Evolutionary conservation across 2,888 invertebrate species (phyloP).

Genomic region (Hyposoter didymator): DNA sequence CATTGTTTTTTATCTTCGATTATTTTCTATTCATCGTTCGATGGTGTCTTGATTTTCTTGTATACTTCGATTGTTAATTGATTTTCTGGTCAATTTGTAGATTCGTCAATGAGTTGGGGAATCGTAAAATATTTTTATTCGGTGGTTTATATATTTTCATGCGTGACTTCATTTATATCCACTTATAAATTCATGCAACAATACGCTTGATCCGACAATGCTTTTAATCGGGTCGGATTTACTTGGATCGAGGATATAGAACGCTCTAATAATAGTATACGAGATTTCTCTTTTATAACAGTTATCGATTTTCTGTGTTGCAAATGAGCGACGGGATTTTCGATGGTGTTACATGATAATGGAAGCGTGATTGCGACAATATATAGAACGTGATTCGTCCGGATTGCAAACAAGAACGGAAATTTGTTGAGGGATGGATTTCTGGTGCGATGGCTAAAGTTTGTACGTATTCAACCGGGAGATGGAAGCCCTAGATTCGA

Average conservation of each 20-base stretch:
- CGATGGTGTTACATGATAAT: slow-evolving; percentile 58
- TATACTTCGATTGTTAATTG: not conserved
- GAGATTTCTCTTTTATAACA: not conserved
- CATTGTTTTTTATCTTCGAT: too few species aligned
- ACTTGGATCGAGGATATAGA: slow-evolving; percentile 28
- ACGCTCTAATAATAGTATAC: slow-evolving; percentile 16
- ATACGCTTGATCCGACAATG: not conserved
- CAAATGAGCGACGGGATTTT: slow-evolving; percentile 38
- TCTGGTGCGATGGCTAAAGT: slow-evolving; percentile 42
- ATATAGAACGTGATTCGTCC: slow-evolving; percentile 41
- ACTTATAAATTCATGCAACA: not conserved
- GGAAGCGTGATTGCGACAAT: slow-evolving; percentile 59
- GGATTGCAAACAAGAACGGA: slow-evolving; percentile 43
- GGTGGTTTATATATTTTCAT: not conserved
- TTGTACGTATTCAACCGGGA: slow-evolving; percentile 20
- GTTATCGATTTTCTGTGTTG: slow-evolving; percentile 54
- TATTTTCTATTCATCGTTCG: not conserved
- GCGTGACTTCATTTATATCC: not conserved
- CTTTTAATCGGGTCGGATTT: slow-evolving; percentile 28
- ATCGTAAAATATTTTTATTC: not conserved
- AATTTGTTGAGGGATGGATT: slow-evolving; percentile 50
- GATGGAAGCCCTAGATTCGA: slow-evolving; percentile 19
- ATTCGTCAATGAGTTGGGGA: not conserved
- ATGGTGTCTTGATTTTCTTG: not conserved
- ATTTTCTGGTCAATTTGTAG: not conserved